These are phyloP conservation scores for Zele albiditarsus DNA, from an alignment of 2,888 invertebrate genomes.

Conservation along the genomic window DNA sequence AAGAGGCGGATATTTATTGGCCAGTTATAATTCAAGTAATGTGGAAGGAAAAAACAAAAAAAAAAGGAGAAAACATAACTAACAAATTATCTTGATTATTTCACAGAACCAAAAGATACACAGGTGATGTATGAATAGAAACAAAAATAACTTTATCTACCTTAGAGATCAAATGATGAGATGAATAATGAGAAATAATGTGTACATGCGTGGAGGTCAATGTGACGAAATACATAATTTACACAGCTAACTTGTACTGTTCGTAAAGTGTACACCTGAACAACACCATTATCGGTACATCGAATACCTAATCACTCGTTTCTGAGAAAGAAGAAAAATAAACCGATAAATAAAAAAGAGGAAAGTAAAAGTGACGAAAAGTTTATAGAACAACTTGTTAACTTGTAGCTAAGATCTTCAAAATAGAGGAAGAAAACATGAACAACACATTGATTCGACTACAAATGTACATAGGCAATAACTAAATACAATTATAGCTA, in stretches of 20 bases:
- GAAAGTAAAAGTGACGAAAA: conserved; percentile 43
- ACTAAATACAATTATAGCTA: conserved; percentile 53
- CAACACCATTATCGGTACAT: conserved; percentile 62
- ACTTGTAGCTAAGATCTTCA: conserved; percentile 60
- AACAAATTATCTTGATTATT: conserved; percentile 63
- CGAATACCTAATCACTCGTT: conserved; percentile 60
- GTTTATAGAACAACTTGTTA: conserved; percentile 60
- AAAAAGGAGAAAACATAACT: conserved; percentile 44
- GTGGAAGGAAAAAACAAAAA: conserved; percentile 35
- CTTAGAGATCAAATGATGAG: conserved; percentile 35
- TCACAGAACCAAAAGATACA: conserved; percentile 65
- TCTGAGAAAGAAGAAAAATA: conserved; percentile 35
- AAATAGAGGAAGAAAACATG: conserved; percentile 52
- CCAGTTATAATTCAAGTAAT: conserved; percentile 75
- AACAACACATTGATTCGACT: conserved; percentile 46
- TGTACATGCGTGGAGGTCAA: conserved; percentile 53
- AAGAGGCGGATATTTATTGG: too few species aligned
- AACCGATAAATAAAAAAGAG: background rate
- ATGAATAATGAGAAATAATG: conserved; percentile 33
- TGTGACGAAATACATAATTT: conserved; percentile 31
- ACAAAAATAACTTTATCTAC: conserved; percentile 41
- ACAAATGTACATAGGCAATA: conserved; percentile 61
- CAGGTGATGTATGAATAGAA: conserved; percentile 47
- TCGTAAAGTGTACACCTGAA: conserved; percentile 57
- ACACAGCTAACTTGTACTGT: conserved; percentile 42